Base-by-base conservation (phyloP, 2,888 invertebrate genomes). In the Pristionchus fissidentatus region DNA sequence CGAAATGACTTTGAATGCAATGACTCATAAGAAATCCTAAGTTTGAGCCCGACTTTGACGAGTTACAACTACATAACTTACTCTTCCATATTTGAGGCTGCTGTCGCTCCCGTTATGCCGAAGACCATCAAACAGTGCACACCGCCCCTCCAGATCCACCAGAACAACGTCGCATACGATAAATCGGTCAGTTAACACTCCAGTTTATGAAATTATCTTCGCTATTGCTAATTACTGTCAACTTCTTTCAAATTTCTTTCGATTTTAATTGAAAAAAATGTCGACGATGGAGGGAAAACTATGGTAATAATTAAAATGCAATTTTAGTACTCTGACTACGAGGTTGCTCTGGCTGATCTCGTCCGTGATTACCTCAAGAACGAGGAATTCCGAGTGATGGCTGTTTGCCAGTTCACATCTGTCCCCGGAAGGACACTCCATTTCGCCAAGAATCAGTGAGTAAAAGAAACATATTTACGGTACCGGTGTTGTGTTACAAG, bases 381-480 rank as follows among this genome's bases (percentile, higher is more conserved):
- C 13, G 89, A 91, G 60, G 87, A 88, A 52, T 92, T 89, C 83
- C 87, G 88, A 35, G 89, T 90, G 49, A 62, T 92, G 84, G 90
- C 87, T 8, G 88, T 91, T 43, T 91, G 91, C 73, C 91, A 91
- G 83, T 88, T 89, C 75, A 81, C 87, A 52, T 88, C 90, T 41
- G 90, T 90, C 32, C 85, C 88, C 13, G 90, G 89, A 83, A 66
- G 90, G 57, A 88, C 87, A 10, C 85, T 90, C 8, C 90, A 89
- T 88, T 86, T 91, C 26, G 85, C 90, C 0, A 89, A 88, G 52
- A 91, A 91, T 85, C 90, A 90, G 87, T 89, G 38, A 82, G 87
- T 62, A n/a, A 70, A 62, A n/a, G 22, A 46, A 19, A 41, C 10
- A 10, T 73, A 73, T 15, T 29, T n/a, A n/a, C n/a, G n/a, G n/a